These are phyloP conservation scores for Nestor notabilis DNA, from an alignment of 2,113 vertebrate genomes.

Conservation along the genomic window DNA sequence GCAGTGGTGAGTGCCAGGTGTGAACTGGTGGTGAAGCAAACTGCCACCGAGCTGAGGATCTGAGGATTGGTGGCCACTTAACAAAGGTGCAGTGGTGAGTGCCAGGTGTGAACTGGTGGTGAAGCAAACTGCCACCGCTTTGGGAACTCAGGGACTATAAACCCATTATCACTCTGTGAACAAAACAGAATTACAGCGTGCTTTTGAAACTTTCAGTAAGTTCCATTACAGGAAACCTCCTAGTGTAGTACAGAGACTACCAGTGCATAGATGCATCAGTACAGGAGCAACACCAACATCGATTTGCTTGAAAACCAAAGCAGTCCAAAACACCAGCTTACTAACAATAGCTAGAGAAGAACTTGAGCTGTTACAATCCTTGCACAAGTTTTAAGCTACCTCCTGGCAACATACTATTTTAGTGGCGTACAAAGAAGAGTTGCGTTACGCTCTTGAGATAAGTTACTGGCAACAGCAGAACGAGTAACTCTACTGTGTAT, in stretches of 20 bases:
- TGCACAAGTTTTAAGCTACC: neutral
- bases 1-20: neutral
- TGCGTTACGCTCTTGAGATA: neutral
- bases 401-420: neutral
- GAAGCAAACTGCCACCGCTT: neutral
- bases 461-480: neutral
- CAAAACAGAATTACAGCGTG: neutral
- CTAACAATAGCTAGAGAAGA: neutral
- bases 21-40: neutral
- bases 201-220: neutral
- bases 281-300: neutral
- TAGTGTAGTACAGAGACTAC: neutral
- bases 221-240: neutral
- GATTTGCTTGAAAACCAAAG: neutral
- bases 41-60: too few relatives aligned
- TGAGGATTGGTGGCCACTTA: neutral
- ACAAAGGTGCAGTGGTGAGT: neutral
- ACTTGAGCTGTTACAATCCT: neutral
- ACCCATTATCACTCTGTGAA: rapidly evolving
- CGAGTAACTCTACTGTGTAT: neutral
- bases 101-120: neutral
- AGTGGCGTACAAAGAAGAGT: neutral
- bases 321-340: neutral
- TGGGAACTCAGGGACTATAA: neutral
- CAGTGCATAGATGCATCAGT: neutral